These are phyloP conservation scores for Macrophya annulata DNA, from an alignment of 2,888 invertebrate species.

Conservation along the genomic window DNA sequence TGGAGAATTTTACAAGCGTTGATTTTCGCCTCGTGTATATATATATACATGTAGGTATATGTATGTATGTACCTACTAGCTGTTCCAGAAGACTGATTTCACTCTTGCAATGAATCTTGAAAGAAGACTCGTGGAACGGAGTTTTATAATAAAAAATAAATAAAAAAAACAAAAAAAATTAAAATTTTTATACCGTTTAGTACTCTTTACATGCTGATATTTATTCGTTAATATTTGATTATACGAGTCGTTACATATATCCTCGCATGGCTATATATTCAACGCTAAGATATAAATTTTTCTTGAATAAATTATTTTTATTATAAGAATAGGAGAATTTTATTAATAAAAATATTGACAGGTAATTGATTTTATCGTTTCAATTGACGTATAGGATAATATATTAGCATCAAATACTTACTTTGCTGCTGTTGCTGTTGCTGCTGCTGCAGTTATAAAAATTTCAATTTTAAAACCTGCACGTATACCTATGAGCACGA, in stretches of 20 bases:
- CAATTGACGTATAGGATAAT: not conserved
- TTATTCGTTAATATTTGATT: slow-evolving; percentile 40
- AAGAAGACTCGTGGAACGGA: slow-evolving; percentile 45
- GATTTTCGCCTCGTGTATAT: slow-evolving; percentile 35
- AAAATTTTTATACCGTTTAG: not conserved
- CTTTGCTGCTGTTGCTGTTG: not conserved
- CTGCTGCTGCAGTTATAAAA: not conserved
- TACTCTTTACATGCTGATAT: not conserved
- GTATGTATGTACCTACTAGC: not conserved
- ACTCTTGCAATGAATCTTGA: slow-evolving; percentile 47
- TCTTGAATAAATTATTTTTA: too few species aligned
- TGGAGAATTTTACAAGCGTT: slow-evolving; percentile 32
- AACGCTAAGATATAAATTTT: too few species aligned
- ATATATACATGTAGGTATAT: not conserved
- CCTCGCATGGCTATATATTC: not conserved
- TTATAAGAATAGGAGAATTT: not conserved
- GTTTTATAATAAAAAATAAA: slow-evolving; percentile 1
- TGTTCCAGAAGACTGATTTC: slow-evolving; percentile 47
- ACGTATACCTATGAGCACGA: not conserved
- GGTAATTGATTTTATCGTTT: not conserved
- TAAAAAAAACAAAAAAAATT: too few species aligned
- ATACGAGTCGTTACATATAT: slow-evolving; percentile 37
- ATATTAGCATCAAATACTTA: not conserved
- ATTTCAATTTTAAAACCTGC: slow-evolving; percentile 12
- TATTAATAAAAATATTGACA: not conserved